phyloP scores from a whole-genome alignment of 2,797 vertebrate species.

The Eleutherodactylus coqui region DNA sequence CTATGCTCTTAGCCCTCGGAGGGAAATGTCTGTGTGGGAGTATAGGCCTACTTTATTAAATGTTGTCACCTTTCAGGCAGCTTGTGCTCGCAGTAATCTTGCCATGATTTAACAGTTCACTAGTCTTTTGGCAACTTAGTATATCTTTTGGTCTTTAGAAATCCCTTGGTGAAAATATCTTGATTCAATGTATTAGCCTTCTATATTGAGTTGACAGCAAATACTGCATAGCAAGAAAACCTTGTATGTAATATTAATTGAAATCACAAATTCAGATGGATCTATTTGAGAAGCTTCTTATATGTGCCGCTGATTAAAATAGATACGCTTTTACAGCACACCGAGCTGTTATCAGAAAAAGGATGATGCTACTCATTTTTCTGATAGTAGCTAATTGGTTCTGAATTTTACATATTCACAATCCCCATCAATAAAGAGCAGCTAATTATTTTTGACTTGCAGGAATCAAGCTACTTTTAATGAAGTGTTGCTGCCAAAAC shows the following conservation, averaged over 20 bases:
- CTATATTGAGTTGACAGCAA: background rate
- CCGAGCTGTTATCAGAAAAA: background rate
- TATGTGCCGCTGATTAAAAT: background rate
- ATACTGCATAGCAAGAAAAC: conserved; percentile 9
- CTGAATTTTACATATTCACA: background rate
- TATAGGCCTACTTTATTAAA: conserved; percentile 49
- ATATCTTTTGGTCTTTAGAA: background rate
- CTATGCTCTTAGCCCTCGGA: background rate
- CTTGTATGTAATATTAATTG: background rate
- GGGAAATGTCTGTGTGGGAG: conserved; percentile 21
- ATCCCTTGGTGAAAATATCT: conserved; percentile 31
- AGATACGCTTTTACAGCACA: background rate
- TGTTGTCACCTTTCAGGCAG: conserved; percentile 29
- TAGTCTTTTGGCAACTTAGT: conserved; percentile 34
- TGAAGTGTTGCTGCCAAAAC: background rate
- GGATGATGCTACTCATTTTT: background rate
- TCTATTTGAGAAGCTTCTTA: background rate
- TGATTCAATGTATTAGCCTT: conserved; percentile 6
- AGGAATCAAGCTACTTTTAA: background rate
- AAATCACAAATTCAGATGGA: background rate
- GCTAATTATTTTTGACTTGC: background rate
- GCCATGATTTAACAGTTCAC: conserved; percentile 43
- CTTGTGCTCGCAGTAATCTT: conserved; percentile 17
- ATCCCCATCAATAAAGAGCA: too few species aligned
- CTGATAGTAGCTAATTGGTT: background rate